Conservation (phyloP, 2,113 vertebrate genomes). For the Cryptotis parvus region DNA sequence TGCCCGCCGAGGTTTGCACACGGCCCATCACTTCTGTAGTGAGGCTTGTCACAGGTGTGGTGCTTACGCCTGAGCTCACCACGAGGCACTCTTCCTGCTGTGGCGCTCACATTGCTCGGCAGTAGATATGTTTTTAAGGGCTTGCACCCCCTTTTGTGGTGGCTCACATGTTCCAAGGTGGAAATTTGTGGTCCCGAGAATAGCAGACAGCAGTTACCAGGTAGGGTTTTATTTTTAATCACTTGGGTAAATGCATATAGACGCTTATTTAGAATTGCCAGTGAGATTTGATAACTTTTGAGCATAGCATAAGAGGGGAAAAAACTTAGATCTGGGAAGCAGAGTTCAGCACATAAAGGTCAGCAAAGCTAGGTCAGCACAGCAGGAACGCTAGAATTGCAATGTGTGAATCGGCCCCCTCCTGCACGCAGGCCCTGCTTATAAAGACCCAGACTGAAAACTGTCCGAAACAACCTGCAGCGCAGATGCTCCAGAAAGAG, state of each 20-base stretch:
- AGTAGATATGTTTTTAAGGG: too few relatives aligned
- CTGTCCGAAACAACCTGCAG: neutral
- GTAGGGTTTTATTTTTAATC: neutral
- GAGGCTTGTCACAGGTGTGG: too few relatives aligned
- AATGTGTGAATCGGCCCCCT: neutral
- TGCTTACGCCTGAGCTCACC: too few relatives aligned
- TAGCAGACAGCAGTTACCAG: too few relatives aligned
- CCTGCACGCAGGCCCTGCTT: too few relatives aligned
- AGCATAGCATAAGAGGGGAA: neutral
- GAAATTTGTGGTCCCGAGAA: too few relatives aligned
- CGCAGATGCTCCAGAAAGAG: neutral
- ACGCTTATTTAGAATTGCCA: neutral
- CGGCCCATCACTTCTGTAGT: too few relatives aligned
- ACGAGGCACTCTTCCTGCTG: too few relatives aligned
- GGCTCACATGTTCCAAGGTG: too few relatives aligned
- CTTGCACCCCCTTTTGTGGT: too few relatives aligned
- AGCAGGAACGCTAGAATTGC: neutral
- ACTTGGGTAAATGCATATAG: neutral
- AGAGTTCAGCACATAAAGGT: neutral
- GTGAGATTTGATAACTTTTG: neutral
- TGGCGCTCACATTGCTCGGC: too few relatives aligned
- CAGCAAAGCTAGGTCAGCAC: neutral
- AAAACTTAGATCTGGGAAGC: neutral
- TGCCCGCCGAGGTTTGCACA: too few relatives aligned
- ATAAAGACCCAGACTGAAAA: neutral